phyloP scores from a whole-genome alignment of 2,113 vertebrate genomes.

The Hucho hucho region DNA sequence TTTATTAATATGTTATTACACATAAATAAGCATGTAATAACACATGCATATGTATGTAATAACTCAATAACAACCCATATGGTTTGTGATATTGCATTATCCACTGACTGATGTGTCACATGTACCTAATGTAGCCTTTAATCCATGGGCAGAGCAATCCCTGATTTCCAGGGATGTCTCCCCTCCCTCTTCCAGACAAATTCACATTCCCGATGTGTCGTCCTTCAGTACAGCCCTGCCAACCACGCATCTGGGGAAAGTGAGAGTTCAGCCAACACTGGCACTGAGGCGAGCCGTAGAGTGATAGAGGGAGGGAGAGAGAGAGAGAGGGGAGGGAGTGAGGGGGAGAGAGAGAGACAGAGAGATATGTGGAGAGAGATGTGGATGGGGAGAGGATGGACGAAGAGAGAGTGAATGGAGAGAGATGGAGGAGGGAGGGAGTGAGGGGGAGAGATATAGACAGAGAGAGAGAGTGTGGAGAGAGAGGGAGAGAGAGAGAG shows the following conservation, averaged over 20 bases:
- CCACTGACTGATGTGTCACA: background rate
- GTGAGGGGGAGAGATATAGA: constrained; percentile 34
- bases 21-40: background rate
- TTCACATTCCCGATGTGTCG: constrained; percentile 7
- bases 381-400: background rate
- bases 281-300: background rate
- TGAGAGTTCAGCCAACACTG: constrained; percentile 1
- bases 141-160: constrained; percentile 1
- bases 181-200: background rate
- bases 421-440: constrained; percentile 31
- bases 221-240: constrained; percentile 26
- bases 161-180: constrained; percentile 12
- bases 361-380: background rate
- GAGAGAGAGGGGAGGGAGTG: background rate
- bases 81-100: background rate
- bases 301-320: background rate
- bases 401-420: constrained; percentile 1
- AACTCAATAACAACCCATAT: background rate
- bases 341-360: background rate
- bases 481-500: constrained; percentile 24
- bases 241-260: constrained; percentile 13
- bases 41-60: background rate
- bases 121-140: background rate
- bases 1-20: background rate
- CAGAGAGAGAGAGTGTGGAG: constrained; percentile 34